A percentile compares a stretch with the other conserved stretches of the same genome.
phyloP scores from a whole-genome alignment of 1,140 invertebrate species.

The Nixonia krombeini region DNA sequence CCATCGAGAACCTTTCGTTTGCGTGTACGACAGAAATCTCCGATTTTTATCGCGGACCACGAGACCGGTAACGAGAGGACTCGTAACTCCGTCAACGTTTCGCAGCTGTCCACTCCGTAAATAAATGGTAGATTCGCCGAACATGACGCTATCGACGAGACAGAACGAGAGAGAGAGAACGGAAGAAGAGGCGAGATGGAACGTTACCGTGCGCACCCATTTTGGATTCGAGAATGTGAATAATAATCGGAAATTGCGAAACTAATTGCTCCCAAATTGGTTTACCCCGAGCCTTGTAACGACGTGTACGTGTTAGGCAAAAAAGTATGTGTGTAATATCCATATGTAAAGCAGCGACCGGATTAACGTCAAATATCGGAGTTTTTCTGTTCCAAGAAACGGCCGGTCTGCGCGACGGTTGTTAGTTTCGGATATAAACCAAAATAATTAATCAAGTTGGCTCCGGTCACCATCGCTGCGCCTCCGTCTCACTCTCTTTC shows the following conservation, averaged over 20 bases:
- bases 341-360: constrained; percentile 9
- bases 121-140: constrained; percentile 36
- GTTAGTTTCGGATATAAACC: constrained; percentile 60
- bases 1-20: constrained; percentile 47
- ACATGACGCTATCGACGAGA: constrained; percentile 2
- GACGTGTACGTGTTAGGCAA: constrained; percentile 13
- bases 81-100: constrained; percentile 52
- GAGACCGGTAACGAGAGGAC: constrained; percentile 50
- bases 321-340: constrained; percentile 7
- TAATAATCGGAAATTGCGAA: no score
- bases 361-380: constrained; percentile 22
- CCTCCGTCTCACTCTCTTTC: constrained; percentile 26
- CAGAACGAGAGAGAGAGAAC: constrained; percentile 9
- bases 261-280: constrained; percentile 12
- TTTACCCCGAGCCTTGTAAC: no score
- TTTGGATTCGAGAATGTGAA: constrained; percentile 8
- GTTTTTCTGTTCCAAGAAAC: constrained; percentile 54
- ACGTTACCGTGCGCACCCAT: no score
- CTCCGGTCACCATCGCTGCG: constrained; percentile 27
- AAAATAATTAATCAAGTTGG: constrained; percentile 68
- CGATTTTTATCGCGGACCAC: constrained; percentile 56
- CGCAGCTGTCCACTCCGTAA: constrained; percentile 33
- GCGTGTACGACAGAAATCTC: constrained; percentile 57
- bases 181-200: background rate
- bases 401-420: constrained; percentile 35